phyloP scores from a whole-genome alignment of 2,888 invertebrate species.

The Psylliodes chrysocephalus region DNA sequence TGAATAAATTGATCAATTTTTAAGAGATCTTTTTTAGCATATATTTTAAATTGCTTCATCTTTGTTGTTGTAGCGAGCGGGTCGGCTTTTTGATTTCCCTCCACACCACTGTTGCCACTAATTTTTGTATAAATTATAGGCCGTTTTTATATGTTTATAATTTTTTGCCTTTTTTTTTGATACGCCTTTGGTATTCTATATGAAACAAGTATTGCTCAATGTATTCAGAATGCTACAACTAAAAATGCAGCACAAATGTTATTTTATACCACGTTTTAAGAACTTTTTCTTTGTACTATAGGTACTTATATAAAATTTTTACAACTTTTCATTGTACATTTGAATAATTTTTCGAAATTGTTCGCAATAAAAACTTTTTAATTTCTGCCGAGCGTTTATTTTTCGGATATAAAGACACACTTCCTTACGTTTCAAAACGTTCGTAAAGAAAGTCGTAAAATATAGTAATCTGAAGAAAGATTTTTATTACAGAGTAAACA shows the following conservation, averaged over 20 bases:
- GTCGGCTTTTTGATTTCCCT: no score
- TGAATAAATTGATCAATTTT: no score
- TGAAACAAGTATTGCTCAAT: no score
- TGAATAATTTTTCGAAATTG: constrained; percentile 13
- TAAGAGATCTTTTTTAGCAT: no score
- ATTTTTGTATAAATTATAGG: no score
- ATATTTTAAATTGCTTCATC: no score
- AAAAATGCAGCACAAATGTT: background rate
- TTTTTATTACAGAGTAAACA: no score
- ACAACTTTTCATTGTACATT: background rate
- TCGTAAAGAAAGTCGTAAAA: background rate
- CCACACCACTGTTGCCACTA: no score
- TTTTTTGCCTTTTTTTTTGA: no score
- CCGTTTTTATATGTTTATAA: no score
- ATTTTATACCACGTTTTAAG: constrained; percentile 3
- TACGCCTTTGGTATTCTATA: no score
- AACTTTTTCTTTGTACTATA: background rate
- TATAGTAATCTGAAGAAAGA: background rate
- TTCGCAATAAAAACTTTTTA: constrained; percentile 12
- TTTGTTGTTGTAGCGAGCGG: no score
- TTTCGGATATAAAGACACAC: background rate
- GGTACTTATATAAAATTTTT: background rate
- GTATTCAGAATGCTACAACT: constrained; percentile 4
- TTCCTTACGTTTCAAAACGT: background rate
- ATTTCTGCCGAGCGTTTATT: background rate